Evolutionary conservation across 1,140 invertebrate species (phyloP).

Genomic region (Cydia strobilella): DNA sequence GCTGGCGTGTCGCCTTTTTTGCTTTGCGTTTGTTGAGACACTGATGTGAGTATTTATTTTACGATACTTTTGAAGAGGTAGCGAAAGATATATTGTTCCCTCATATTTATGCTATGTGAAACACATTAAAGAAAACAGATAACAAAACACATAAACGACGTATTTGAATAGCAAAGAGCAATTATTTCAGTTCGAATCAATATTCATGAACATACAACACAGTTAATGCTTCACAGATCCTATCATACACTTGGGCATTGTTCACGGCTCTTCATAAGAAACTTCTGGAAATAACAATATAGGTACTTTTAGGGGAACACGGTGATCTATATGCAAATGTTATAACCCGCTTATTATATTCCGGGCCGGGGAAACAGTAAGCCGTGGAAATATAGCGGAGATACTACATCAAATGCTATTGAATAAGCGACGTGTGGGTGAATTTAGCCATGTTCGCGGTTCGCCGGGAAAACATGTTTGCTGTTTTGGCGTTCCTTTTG

Average conservation of each 20-base stretch:
- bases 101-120: neutral
- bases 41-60: no score
- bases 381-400: constrained; percentile 55
- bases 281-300: constrained; percentile 46
- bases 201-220: constrained; percentile 20
- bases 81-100: neutral
- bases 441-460: neutral
- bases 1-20: no score
- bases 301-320: constrained; percentile 45
- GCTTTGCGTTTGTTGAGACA: no score
- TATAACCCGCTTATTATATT: constrained; percentile 78
- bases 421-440: constrained; percentile 36
- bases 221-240: constrained; percentile 21
- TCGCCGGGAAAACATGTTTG: constrained; percentile 16
- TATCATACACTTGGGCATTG: constrained; percentile 25
- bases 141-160: constrained; percentile 10
- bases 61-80: neutral
- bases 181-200: constrained; percentile 22
- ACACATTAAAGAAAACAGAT: neutral
- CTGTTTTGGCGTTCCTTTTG: neutral
- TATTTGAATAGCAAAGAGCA: constrained; percentile 9
- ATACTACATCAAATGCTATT: constrained; percentile 65
- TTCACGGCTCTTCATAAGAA: constrained; percentile 45
- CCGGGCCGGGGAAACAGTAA: constrained; percentile 58
- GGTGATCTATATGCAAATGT: constrained; percentile 78